Conservation (phyloP, 2,888 invertebrate species). For the Euspilapteryx auroguttella region DNA sequence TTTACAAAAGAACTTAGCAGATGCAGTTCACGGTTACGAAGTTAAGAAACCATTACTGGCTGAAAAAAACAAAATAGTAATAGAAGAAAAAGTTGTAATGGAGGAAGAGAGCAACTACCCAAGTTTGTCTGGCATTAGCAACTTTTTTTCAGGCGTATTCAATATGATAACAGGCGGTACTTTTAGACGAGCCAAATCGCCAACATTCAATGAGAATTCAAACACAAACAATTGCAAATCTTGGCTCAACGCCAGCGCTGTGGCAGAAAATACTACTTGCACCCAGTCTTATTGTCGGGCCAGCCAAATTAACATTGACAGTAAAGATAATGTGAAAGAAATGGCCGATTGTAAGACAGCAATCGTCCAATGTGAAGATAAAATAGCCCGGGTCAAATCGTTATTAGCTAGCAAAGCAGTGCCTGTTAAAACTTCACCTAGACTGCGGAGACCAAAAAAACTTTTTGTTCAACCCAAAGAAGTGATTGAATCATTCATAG, state of each 20-base stretch:
- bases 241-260: slow-evolving; percentile 28
- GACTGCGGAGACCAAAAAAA: slow-evolving; percentile 18
- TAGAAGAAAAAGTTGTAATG: no score
- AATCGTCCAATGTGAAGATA: slow-evolving; percentile 31
- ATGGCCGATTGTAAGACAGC: slow-evolving; percentile 21
- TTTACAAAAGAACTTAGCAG: slow-evolving; percentile 39
- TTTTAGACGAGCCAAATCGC: no score
- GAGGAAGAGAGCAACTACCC: no score
- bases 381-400: slow-evolving; percentile 26
- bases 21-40: slow-evolving; percentile 22
- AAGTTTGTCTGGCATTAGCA: slow-evolving; percentile 24
- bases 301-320: slow-evolving; percentile 3
- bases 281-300: slow-evolving; percentile 7
- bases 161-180: slow-evolving; percentile 26
- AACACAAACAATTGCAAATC: no score
- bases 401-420: slow-evolving; percentile 18
- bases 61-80: no score
- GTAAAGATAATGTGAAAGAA: slow-evolving; percentile 11
- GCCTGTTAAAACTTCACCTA: slow-evolving; percentile 13
- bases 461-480: slow-evolving; percentile 29
- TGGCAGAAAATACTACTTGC: slow-evolving; percentile 38
- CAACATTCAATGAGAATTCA: no score
- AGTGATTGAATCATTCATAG: no score
- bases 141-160: slow-evolving; percentile 32
- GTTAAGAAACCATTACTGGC: slow-evolving; percentile 7